These are phyloP conservation scores for Schrankia costaestrigalis DNA, from an alignment of 2,888 invertebrate species.

Conservation along the genomic window DNA sequence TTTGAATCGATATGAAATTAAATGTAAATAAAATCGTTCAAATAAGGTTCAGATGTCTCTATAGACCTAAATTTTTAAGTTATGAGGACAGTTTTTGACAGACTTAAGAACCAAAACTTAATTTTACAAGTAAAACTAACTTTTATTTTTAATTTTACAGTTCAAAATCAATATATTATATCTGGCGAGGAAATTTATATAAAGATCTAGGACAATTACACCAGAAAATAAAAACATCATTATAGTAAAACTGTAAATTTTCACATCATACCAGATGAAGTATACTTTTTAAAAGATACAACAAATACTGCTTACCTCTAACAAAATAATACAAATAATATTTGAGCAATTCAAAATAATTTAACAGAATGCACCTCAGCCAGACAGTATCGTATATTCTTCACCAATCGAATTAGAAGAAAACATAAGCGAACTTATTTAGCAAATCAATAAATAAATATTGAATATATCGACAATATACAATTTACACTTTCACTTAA, in stretches of 20 bases:
- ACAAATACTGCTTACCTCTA: constrained; percentile 55
- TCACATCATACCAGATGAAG: not conserved
- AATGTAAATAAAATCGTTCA: constrained; percentile 73
- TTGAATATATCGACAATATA: constrained; percentile 76
- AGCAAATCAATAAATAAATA: constrained; percentile 79
- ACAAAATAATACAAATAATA: constrained; percentile 63
- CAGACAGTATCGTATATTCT: constrained; percentile 61
- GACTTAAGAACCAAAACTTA: constrained; percentile 67
- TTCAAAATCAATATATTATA: constrained; percentile 54
- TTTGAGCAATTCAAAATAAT: constrained; percentile 70
- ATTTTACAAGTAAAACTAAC: constrained; percentile 60
- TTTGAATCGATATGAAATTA: constrained; percentile 79
- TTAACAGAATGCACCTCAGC: constrained; percentile 64
- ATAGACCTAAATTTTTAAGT: constrained; percentile 59
- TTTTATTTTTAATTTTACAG: constrained; percentile 50
- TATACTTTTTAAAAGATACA: constrained; percentile 34
- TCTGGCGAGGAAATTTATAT: constrained; percentile 65
- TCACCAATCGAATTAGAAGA: constrained; percentile 54
- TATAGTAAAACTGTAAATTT: too few species aligned
- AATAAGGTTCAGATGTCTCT: constrained; percentile 62
- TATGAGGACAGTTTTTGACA: constrained; percentile 58
- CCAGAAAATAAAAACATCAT: too few species aligned
- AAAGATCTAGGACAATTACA: too few species aligned
- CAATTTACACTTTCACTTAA: constrained; percentile 77
- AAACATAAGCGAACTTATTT: constrained; percentile 63